These are phyloP conservation scores for Meiosimyza platycephala DNA, from an alignment of 2,888 invertebrate species.

Conservation along the genomic window DNA sequence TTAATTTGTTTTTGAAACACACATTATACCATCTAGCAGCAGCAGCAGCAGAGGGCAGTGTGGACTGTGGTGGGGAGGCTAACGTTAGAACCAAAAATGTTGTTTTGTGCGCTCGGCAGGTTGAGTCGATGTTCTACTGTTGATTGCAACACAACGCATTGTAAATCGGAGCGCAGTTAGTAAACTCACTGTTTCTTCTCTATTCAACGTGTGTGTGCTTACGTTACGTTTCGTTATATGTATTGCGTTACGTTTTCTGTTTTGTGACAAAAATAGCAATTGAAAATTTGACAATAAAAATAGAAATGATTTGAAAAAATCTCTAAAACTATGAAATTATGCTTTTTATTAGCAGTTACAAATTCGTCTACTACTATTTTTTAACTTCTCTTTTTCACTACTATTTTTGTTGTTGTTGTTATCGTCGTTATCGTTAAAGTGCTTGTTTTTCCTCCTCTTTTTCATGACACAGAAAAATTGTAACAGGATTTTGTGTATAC, in stretches of 20 bases:
- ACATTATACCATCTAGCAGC: not conserved
- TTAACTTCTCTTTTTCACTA: not conserved
- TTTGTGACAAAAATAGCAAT: not conserved
- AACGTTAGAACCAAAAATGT: constrained; percentile 14
- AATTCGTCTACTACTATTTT: constrained; percentile 8
- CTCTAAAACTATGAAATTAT: not conserved
- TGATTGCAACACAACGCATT: constrained; percentile 55
- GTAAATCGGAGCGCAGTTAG: no score
- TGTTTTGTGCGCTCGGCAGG: constrained; percentile 28
- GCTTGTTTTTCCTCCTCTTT: constrained; percentile 35
- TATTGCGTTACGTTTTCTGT: constrained; percentile 20
- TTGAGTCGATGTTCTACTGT: constrained; percentile 64
- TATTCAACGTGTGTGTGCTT: no score
- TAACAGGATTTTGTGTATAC: constrained; percentile 46
- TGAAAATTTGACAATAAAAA: not conserved
- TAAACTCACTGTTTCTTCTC: no score
- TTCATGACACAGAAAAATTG: constrained; percentile 45
- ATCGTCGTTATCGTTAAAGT: constrained; percentile 3
- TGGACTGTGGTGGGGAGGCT: not conserved
- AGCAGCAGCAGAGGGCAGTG: not conserved
- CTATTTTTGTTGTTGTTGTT: constrained; percentile 20
- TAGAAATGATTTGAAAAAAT: not conserved
- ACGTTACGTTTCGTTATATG: not conserved
- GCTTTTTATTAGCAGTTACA: no score
- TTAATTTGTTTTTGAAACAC: no score